A percentile compares a stretch with the other conserved stretches of the same genome.
phyloP scores from a whole-genome alignment of 1,140 invertebrate genomes.

The Tetragonula clypearis region DNA sequence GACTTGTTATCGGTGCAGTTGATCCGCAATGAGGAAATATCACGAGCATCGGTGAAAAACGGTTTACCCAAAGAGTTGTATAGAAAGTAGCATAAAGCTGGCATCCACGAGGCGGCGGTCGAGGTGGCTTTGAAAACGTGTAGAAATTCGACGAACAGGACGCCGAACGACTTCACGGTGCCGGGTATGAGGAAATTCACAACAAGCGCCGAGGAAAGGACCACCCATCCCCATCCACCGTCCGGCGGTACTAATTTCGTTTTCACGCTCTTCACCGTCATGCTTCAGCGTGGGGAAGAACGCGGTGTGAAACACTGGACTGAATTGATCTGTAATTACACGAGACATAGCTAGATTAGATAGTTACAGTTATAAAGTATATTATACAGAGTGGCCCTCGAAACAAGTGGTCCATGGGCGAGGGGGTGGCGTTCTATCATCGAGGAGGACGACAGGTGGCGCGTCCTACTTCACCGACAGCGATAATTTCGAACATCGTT shows the following conservation, averaged over 20 bases:
- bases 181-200: constrained; percentile 91
- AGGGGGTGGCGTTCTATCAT: not conserved
- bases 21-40: not conserved
- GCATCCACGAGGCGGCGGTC: constrained; percentile 89
- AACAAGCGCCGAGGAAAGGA: constrained; percentile 88
- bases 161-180: constrained; percentile 92
- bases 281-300: not conserved
- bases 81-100: constrained; percentile 91
- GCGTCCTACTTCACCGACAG: not conserved
- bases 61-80: constrained; percentile 90
- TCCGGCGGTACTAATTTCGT: constrained; percentile 85
- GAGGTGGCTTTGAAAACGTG: constrained; percentile 88
- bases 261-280: constrained; percentile 63
- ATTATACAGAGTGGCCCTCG: not conserved
- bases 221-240: constrained; percentile 90
- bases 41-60: not conserved
- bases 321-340: constrained; percentile 38
- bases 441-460: too few relatives aligned
- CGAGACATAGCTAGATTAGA: not conserved
- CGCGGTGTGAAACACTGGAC: not conserved
- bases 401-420: not conserved
- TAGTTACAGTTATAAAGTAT: not conserved
- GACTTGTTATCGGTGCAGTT: not conserved
- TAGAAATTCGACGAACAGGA: constrained; percentile 90
- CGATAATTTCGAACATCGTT: not conserved